phyloP scores from a whole-genome alignment of 53 echinoderm and acorn worm species.

The Paracentrotus lividus region DNA sequence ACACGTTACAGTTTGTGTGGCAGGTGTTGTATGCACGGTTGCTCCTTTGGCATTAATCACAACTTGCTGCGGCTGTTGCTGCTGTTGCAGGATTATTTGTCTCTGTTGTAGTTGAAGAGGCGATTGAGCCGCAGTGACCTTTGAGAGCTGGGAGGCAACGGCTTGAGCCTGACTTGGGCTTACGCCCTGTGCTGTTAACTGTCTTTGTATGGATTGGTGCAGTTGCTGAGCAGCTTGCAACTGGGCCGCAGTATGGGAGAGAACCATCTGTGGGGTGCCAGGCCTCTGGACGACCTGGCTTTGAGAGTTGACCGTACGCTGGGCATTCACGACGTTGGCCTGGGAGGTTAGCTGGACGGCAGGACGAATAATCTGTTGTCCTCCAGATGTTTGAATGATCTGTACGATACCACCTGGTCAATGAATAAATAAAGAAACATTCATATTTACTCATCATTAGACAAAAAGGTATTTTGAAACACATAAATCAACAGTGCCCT shows the following conservation, averaged over 20 bases:
- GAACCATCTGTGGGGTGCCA: conserved; percentile 61
- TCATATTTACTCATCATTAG: too few relatives aligned
- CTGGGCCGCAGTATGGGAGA: conserved; percentile 62
- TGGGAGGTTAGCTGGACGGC: conserved; percentile 79
- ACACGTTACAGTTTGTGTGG: conserved; percentile 61
- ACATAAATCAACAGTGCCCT: not conserved
- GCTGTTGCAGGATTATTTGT: conserved; percentile 74
- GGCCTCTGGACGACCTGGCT: conserved; percentile 57
- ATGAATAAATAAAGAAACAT: not conserved
- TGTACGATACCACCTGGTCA: conserved; percentile 92
- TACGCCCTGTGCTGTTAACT: conserved; percentile 73
- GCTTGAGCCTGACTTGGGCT: conserved; percentile 82
- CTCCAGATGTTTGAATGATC: conserved; percentile 88
- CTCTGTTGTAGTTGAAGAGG: conserved; percentile 80
- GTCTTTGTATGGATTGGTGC: conserved; percentile 68
- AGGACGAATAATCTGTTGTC: conserved; percentile 83
- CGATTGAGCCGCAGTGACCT: conserved; percentile 69
- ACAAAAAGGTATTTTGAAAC: not conserved
- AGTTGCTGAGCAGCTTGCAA: conserved; percentile 67
- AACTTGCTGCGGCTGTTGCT: conserved; percentile 75
- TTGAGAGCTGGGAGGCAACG: conserved; percentile 67
- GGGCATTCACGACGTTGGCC: conserved; percentile 61
- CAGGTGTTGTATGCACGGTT: conserved; percentile 42
- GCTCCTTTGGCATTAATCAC: conserved; percentile 58
- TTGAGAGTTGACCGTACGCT: conserved; percentile 7